These are phyloP conservation scores for Hypsibius dujardini DNA, from an alignment of 1,140 invertebrate species.

Conservation along the genomic window DNA sequence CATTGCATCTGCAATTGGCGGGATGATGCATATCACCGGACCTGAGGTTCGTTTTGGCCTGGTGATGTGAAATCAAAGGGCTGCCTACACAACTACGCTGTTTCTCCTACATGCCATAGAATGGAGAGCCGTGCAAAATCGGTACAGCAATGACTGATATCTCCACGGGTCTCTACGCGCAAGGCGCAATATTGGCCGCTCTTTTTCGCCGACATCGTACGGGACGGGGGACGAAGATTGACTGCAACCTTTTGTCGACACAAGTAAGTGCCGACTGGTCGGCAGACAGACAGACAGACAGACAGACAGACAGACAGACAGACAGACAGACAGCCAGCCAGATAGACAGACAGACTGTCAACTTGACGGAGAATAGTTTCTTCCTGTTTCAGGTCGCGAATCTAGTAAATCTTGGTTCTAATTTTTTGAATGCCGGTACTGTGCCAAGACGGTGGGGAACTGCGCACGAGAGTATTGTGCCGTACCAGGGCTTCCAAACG, in stretches of 20 bases:
- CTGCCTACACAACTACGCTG: too few relatives aligned
- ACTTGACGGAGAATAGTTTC: too few relatives aligned
- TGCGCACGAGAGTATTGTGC: conserved; percentile 79
- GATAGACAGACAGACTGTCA: too few relatives aligned
- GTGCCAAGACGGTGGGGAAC: conserved; percentile 65
- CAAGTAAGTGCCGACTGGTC: too few relatives aligned
- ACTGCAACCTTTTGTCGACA: conserved; percentile 78
- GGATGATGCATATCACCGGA: conserved; percentile 73
- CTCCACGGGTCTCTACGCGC: conserved; percentile 75
- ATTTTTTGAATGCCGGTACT: conserved; percentile 63
- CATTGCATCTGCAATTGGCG: conserved; percentile 76
- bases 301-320: too few relatives aligned
- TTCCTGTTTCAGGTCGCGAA: conserved; percentile 48
- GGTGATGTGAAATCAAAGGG: too few relatives aligned
- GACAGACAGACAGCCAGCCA: too few relatives aligned
- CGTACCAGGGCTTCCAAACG: conserved; percentile 70
- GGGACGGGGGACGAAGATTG: conserved; percentile 70
- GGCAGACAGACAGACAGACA: too few relatives aligned
- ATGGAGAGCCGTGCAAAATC: conserved; percentile 69
- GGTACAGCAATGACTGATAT: conserved; percentile 84
- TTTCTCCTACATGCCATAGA: too few relatives aligned
- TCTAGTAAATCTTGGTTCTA: conserved; percentile 71
- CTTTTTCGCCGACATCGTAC: conserved; percentile 56
- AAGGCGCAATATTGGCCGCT: conserved; percentile 84
- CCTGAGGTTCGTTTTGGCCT: too few relatives aligned